These are phyloP conservation scores for Tetropium fuscum DNA, from an alignment of 2,888 invertebrate species.

Conservation along the genomic window DNA sequence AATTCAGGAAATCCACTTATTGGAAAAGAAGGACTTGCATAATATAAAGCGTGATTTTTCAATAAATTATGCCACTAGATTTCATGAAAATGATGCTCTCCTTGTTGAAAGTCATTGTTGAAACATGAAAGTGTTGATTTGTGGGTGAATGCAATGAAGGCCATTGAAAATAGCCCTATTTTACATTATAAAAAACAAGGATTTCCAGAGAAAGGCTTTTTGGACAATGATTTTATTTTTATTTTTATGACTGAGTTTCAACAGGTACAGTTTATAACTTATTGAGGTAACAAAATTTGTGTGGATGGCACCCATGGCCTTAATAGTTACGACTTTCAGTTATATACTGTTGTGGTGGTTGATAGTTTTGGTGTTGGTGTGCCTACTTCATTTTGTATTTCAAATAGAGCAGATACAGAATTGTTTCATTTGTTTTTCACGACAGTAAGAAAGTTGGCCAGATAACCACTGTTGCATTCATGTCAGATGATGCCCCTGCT, in stretches of 20 bases:
- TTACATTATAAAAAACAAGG: slow-evolving; percentile 14
- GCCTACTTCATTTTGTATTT: slow-evolving; percentile 12
- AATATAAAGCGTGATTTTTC: neutral
- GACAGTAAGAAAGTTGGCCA: neutral
- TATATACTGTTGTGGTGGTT: slow-evolving; percentile 9
- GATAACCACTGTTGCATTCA: neutral
- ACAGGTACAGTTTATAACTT: neutral
- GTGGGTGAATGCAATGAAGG: slow-evolving; percentile 27
- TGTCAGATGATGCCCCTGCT: neutral
- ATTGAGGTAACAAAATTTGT: neutral
- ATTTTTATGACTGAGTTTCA: slow-evolving; percentile 6
- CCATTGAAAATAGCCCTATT: slow-evolving; percentile 9
- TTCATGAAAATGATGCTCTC: slow-evolving; percentile 27
- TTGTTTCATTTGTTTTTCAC: neutral
- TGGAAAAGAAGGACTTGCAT: neutral
- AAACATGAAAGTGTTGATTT: slow-evolving; percentile 26
- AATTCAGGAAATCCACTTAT: neutral
- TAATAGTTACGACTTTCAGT: slow-evolving; percentile 10
- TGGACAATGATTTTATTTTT: slow-evolving; percentile 6
- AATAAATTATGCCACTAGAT: slow-evolving; percentile 13
- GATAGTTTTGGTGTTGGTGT: slow-evolving; percentile 13
- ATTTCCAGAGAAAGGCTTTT: neutral
- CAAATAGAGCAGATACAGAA: slow-evolving; percentile 1
- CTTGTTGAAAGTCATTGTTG: no score
- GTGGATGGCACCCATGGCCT: slow-evolving; percentile 14